Base-by-base conservation (phyloP, 1,140 invertebrate species). In the Drosophila kurseongensis region DNA sequence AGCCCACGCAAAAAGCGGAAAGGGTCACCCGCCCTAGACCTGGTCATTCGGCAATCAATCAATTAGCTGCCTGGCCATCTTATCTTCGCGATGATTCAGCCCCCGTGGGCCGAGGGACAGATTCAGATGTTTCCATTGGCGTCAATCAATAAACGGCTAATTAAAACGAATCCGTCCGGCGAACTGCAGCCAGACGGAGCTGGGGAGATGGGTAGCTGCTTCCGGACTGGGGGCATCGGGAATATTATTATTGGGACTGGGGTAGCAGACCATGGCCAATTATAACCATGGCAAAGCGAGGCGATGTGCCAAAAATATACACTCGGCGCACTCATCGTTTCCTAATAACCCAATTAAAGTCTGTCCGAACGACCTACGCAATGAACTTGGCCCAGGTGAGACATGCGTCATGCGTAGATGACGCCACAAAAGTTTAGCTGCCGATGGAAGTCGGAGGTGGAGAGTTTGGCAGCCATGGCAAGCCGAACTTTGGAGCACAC, bases 271-370 rank as follows among this genome's bases (percentile, higher is more conserved):
- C 40, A 40, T 36, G 38, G 66, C 48, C 78, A 85, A 82, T 85
- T 85, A 88, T 82, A 75, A 75, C 57, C 69, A 82, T 71, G 57
- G 58, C 83, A 72, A 72, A 50, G 42, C 27, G 48, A 57, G 47
- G 62, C 47, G 23, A 12, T 38, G 23, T 45, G 68, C 48, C 50
- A 74, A 74, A 72, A 72, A 73, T 72, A 73, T 36, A 47, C 29
- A 8, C 41, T 57, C 59, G 52, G 40, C 72, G 65, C 66, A 77
- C 67, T 60, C 74, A 74, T 80, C 73, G 69, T 84, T 85, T 81
- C 74, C 82, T 88, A 86, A 82, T 82, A 86, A 86, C 78, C 82
- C 83, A 86, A 86, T 86, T 86, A 86, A 85, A 75, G 78, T 36
- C 36, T 42, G n/a, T 35, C 18, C 38, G 32, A 42, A 58, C 73